A percentile compares a stretch with the other conserved stretches of the same genome.
Conservation (phyloP, 2,888 invertebrate genomes). For the Ptilodon capucinus region DNA sequence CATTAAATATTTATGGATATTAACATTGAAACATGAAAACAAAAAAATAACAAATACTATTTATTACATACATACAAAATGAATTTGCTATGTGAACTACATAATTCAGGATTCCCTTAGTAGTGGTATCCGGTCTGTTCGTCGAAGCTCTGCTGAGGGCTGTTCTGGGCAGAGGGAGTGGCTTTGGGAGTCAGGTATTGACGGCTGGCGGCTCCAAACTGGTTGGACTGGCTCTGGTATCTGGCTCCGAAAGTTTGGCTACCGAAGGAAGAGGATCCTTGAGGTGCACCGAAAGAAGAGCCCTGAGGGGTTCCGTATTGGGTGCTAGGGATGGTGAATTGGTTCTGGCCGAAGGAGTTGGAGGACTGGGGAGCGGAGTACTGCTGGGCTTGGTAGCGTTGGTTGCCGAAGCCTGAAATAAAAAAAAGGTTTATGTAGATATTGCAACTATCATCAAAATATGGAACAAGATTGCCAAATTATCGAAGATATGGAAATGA, state of each 20-base stretch:
- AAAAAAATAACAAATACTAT: conserved; percentile 20
- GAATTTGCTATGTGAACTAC: conserved; percentile 19
- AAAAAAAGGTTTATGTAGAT: too few relatives aligned
- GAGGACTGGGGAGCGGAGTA: conserved; percentile 7
- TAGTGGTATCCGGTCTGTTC: conserved; percentile 71
- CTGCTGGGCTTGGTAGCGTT: conserved; percentile 18
- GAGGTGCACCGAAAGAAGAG: background rate
- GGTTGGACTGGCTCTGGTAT: conserved; percentile 20
- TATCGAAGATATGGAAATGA: too few relatives aligned
- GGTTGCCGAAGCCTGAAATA: conserved; percentile 31
- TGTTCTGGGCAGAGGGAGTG: conserved; percentile 40
- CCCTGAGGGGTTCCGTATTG: conserved; percentile 31
- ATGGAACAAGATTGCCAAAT: too few relatives aligned
- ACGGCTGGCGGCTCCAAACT: conserved; percentile 51
- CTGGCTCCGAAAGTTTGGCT: conserved; percentile 5
- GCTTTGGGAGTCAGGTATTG: conserved; percentile 65
- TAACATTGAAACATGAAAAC: background rate
- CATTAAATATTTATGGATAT: too few relatives aligned
- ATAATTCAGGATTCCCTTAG: conserved; percentile 35
- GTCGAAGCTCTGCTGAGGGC: conserved; percentile 68
- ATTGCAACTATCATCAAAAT: too few relatives aligned
- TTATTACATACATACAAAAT: conserved; percentile 34
- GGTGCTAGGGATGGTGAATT: conserved; percentile 33
- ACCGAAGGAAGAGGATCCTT: background rate
- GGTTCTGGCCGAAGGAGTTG: conserved; percentile 17